phyloP scores from a whole-genome alignment of 1,140 invertebrate species.

The Orius insidiosus region DNA sequence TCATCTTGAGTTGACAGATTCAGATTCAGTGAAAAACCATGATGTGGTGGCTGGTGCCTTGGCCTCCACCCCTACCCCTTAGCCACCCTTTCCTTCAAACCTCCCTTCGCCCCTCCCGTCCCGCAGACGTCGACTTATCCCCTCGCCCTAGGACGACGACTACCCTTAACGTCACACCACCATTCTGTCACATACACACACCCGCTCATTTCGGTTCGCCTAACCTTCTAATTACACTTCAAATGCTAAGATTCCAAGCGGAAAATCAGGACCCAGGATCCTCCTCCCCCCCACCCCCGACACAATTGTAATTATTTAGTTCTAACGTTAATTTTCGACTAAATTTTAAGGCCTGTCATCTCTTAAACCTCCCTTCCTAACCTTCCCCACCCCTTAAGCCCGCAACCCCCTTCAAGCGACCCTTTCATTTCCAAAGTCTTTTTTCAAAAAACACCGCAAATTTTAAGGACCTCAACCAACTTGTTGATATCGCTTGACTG shows the following conservation, averaged over 20 bases:
- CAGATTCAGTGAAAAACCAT: background rate
- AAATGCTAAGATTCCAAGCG: slow-evolving; percentile 18
- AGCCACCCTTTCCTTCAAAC: background rate
- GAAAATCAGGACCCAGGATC: slow-evolving; percentile 12
- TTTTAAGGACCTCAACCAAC: too few species aligned
- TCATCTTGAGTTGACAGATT: slow-evolving; percentile 14
- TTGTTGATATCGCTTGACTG: too few species aligned
- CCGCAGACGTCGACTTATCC: too few species aligned
- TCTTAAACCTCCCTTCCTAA: background rate
- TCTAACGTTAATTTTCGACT: slow-evolving; percentile 17
- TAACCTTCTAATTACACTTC: slow-evolving; percentile 18
- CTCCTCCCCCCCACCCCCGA: slow-evolving; percentile 4
- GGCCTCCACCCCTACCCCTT: background rate
- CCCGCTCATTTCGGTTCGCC: slow-evolving; percentile 17
- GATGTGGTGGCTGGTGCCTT: slow-evolving; percentile 5
- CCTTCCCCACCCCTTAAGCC: background rate
- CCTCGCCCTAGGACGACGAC: too few species aligned
- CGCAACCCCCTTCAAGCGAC: background rate
- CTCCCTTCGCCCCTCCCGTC: too few species aligned
- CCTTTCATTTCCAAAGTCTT: slow-evolving; percentile 7
- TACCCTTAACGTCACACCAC: slow-evolving; percentile 5
- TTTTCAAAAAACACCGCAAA: background rate
- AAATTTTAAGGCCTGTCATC: slow-evolving; percentile 16
- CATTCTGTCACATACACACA: slow-evolving; percentile 13
- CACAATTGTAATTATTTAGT: slow-evolving; percentile 18